Evolutionary conservation across 2,888 invertebrate genomes (phyloP), one percentile per base, ranked within the genome.

Genomic region (Leucozona laternaria): DNA sequence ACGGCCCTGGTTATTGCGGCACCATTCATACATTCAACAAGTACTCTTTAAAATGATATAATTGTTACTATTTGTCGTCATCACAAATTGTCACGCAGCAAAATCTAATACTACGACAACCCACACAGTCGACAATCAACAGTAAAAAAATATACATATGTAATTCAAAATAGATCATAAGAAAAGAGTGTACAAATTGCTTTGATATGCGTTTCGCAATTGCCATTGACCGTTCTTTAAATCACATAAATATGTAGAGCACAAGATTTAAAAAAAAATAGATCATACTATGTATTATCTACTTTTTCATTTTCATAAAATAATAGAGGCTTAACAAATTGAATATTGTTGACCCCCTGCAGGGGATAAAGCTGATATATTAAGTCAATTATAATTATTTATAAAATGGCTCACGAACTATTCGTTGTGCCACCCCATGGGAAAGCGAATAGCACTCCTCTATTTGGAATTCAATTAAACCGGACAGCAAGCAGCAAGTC

Each of bases 321-420:
- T 28, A 31, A 31, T 22, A 53, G 20, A 37, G 22, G 10, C 13
- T 22, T 28, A 1, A 48, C n/a, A 58, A 75, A 70, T 57, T 62
- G 62, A 75, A 64, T 84, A 64, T 73, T 58, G 25, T 73, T 75
- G 53, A 60, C 72, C 78, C 55, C 60, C 72, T 17, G 5, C 11
- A 48, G 60, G 57, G 70, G 75, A 70, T 85, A 70, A 64, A 78
- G 50, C 68, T 58, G 34, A n/a, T 43, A 73, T 77, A 8, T 31
- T 31, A 81, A 85, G 57, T 85, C 81, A 81, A 77, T 73, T 80
- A 77, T n/a, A n/a, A n/a, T 45, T 72, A 57, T 55, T 34, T 45
- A 64, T 11, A 20, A 53, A 60, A 60, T 31, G 13, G 31, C 40
- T 28, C 31, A 71, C 57, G 20, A 45, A 62, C 48, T 60, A 11